phyloP scores from a whole-genome alignment of 2,888 invertebrate species.

The Tinea trinotella region DNA sequence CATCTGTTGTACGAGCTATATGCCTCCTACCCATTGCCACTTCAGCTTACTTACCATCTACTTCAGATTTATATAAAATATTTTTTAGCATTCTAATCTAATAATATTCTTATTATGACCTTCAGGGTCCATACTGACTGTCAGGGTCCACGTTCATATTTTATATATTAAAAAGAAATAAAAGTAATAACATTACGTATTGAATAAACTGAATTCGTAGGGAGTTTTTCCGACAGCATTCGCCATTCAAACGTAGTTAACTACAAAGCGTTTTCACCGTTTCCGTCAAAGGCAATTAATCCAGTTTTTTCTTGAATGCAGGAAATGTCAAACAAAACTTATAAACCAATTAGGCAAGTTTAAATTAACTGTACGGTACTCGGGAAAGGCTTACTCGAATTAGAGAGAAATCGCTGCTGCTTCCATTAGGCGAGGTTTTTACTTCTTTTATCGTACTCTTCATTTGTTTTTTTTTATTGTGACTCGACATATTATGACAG shows the following conservation, averaged over 20 bases:
- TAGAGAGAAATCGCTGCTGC: background rate
- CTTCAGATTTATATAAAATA: too few relatives aligned
- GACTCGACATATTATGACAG: too few relatives aligned
- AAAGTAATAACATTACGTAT: too few relatives aligned
- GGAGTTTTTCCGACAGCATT: background rate
- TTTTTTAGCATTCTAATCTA: too few relatives aligned
- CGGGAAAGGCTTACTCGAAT: background rate
- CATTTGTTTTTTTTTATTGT: background rate
- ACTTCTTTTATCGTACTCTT: background rate
- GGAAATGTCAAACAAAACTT: conserved; percentile 3
- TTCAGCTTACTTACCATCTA: too few relatives aligned
- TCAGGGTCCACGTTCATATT: too few relatives aligned
- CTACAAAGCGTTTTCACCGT: background rate
- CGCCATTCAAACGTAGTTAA: background rate
- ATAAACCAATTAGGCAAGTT: conserved; percentile 4
- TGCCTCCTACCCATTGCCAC: too few relatives aligned
- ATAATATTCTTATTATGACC: too few relatives aligned
- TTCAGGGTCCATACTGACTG: too few relatives aligned
- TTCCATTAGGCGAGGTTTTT: background rate
- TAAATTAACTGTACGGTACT: conserved; percentile 1
- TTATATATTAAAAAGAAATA: too few relatives aligned
- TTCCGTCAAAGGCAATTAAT: conserved; percentile 12
- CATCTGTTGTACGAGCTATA: too few relatives aligned
- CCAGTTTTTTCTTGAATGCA: background rate
- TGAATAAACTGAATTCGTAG: too few relatives aligned